Evolutionary conservation across 64 coral and sea anemone species (phyloP).

Genomic region (Acropora tenuis): DNA sequence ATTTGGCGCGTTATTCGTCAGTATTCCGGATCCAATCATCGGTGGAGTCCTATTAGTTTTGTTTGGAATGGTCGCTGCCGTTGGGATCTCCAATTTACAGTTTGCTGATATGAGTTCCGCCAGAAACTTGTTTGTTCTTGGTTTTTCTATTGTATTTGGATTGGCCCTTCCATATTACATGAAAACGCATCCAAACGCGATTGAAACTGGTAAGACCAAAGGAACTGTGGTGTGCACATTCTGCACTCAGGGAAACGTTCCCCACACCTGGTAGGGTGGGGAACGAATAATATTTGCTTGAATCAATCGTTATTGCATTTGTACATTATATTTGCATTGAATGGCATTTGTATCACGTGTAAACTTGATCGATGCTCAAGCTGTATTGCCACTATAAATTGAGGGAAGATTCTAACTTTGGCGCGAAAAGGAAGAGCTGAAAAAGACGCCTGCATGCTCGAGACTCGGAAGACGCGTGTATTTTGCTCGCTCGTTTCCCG

Average conservation of each 20-base stretch:
- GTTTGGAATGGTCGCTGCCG: constrained; percentile 59
- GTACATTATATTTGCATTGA: too few relatives aligned
- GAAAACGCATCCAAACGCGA: constrained; percentile 38
- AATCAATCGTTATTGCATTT: too few relatives aligned
- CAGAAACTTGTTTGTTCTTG: constrained; percentile 65
- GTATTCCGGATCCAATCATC: constrained; percentile 67
- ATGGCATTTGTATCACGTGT: too few relatives aligned
- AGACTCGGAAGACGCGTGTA: too few relatives aligned
- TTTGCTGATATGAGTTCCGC: constrained; percentile 65
- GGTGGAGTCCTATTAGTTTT: constrained; percentile 66
- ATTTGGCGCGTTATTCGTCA: constrained; percentile 58
- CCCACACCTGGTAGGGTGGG: too few relatives aligned
- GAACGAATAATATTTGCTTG: neutral
- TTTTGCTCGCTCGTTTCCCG: too few relatives aligned
- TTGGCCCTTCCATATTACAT: constrained; percentile 51
- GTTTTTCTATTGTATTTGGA: constrained; percentile 58
- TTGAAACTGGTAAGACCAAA: constrained; percentile 22
- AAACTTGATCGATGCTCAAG: too few relatives aligned
- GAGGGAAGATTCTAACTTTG: too few relatives aligned
- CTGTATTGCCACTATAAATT: too few relatives aligned
- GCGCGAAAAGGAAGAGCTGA: too few relatives aligned
- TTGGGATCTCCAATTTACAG: constrained; percentile 67
- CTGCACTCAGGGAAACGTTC: neutral
- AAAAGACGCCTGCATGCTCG: too few relatives aligned
- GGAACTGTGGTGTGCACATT: neutral